Conservation (phyloP, 2,888 invertebrate genomes). For the Sarcophaga caerulescens region DNA sequence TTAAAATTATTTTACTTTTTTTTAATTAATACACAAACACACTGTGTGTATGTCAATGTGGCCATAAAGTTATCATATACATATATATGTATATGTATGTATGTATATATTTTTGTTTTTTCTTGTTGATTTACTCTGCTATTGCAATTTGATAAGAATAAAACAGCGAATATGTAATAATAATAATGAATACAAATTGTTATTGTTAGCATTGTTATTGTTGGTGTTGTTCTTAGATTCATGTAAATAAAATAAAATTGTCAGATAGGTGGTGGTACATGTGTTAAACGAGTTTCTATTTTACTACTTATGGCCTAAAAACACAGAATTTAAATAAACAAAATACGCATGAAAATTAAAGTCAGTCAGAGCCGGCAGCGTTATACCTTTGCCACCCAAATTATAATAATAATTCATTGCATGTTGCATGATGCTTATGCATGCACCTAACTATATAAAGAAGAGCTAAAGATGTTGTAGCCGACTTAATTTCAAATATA, state of each 20-base stretch:
- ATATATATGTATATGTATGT: neutral
- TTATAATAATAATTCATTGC: neutral
- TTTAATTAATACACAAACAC: neutral
- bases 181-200: slow-evolving; percentile 1
- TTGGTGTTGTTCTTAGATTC: neutral
- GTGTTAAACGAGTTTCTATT: no score
- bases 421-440: no score
- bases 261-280: no score
- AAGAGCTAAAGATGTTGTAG: no score
- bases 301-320: slow-evolving; percentile 24
- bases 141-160: slow-evolving; percentile 43
- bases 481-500: no score
- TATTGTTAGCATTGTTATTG: slow-evolving; percentile 10
- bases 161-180: neutral
- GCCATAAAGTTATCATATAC: neutral
- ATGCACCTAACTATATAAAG: no score
- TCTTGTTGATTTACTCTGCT: slow-evolving; percentile 2
- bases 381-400: neutral
- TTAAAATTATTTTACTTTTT: slow-evolving; percentile 20
- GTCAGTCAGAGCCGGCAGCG: no score
- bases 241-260: neutral
- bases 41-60: neutral
- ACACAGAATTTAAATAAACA: slow-evolving; percentile 27
- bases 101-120: slow-evolving; percentile 16
- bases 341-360: neutral